phyloP scores from a whole-genome alignment of 1,140 invertebrate genomes.

The Tetramorium alpestre region DNA sequence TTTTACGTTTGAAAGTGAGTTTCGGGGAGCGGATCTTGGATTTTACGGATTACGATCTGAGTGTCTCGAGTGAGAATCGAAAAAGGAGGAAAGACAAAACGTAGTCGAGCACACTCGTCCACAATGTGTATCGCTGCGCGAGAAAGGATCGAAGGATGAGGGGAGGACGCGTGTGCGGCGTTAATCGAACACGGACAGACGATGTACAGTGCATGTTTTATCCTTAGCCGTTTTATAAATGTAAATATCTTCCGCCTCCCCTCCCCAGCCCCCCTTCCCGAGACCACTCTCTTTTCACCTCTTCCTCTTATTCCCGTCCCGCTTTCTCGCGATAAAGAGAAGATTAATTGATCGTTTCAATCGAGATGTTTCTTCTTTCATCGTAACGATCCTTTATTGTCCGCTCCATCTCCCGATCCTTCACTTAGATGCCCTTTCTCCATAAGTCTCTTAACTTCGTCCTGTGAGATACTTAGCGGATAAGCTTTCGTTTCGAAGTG shows the following conservation, averaged over 20 bases:
- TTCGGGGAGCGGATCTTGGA: conserved; percentile 2
- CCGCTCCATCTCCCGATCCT: not conserved
- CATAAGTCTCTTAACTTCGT: conserved; percentile 31
- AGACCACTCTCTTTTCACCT: conserved; percentile 25
- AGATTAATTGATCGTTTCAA: conserved; percentile 64
- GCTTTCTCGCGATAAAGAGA: conserved; percentile 45
- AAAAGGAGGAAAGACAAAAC: conserved; percentile 43
- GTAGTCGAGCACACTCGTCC: conserved; percentile 58
- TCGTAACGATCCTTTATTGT: conserved; percentile 42
- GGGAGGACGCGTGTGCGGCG: conserved; percentile 64
- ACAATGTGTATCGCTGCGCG: conserved; percentile 66
- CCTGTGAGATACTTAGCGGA: conserved; percentile 65
- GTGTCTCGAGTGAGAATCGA: conserved; percentile 35
- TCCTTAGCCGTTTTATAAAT: conserved; percentile 83
- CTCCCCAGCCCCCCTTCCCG: conserved; percentile 28
- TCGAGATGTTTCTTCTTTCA: conserved; percentile 61
- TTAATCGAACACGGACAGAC: conserved; percentile 74
- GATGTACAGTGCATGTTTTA: conserved; percentile 83
- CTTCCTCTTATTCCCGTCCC: conserved; percentile 22
- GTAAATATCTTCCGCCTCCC: conserved; percentile 78
- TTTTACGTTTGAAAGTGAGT: conserved; percentile 29
- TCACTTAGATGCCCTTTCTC: not conserved
- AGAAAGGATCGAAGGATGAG: conserved; percentile 59
- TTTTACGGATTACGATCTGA: conserved; percentile 39
- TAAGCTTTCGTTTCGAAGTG: conserved; percentile 59